Conservation (phyloP, 2,888 invertebrate species). For the Lithophane leautieri region DNA sequence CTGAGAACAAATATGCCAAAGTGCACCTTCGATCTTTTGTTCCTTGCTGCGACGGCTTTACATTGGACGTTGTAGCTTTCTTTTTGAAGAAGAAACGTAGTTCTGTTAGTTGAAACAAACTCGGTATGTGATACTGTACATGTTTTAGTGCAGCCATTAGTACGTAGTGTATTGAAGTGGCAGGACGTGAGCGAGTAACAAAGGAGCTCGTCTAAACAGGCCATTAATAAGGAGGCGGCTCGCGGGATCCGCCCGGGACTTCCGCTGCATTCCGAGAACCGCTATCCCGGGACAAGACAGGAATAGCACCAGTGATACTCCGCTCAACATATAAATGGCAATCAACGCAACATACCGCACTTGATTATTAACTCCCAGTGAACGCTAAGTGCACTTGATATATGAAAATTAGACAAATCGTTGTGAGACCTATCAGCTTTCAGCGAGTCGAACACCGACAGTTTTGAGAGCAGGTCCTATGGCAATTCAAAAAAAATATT, state of each 20-base stretch:
- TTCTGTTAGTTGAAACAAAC: conserved; percentile 58
- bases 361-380: conserved; percentile 49
- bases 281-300: conserved; percentile 85
- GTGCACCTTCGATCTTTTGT: conserved; percentile 76
- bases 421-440: background rate
- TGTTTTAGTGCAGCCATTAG: conserved; percentile 64
- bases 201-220: conserved; percentile 89
- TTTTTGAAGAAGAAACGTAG: conserved; percentile 52
- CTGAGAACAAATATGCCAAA: conserved; percentile 78
- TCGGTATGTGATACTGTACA: conserved; percentile 63
- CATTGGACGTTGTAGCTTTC: conserved; percentile 70
- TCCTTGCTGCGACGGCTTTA: conserved; percentile 60
- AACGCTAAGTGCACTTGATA: conserved; percentile 26
- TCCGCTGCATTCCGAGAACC: conserved; percentile 88
- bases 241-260: conserved; percentile 84
- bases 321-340: conserved; percentile 78
- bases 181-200: conserved; percentile 88
- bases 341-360: conserved; percentile 66
- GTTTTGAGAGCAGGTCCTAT: conserved; percentile 13
- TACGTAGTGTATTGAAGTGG: conserved; percentile 78
- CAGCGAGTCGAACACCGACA: background rate
- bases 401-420: conserved; percentile 18
- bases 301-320: conserved; percentile 84
- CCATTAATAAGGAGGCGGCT: conserved; percentile 89
- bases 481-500: background rate